Base-by-base conservation (phyloP, 2,113 vertebrate genomes). In the Ellobius talpinus region DNA sequence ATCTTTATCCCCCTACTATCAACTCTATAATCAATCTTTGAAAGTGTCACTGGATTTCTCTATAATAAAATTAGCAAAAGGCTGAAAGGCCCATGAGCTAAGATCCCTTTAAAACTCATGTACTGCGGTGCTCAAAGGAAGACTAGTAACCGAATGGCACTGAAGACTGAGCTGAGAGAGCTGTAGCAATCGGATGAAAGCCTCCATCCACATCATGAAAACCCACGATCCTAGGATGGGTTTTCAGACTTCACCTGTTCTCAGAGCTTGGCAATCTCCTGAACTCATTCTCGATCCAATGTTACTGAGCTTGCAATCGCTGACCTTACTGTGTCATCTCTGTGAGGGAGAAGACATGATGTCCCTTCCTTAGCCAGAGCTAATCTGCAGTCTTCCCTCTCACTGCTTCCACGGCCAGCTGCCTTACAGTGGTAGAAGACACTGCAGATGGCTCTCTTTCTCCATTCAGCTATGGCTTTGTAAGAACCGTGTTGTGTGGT, bases 11-110 rank as follows among this genome's bases (percentile, higher is more conserved):
- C 23, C 0, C 33, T 13, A 8, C 12, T 79, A 1, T 24, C 55
- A 89, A 93, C n/a, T 91, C 89, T 36, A 29, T 72, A 78, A 66
- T 17, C 39, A 31, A 17, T 68, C 58, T 76, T 61, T 52, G 42
- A 95, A 85, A 58, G 16, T 61, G 89, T 87, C 73, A 88, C 13
- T 88, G 84, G 29, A 52, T 90, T 95, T 90, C 52, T 89, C 26
- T 78, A 23, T 68, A 90, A 55, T 8, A 73, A 84, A 63, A 47
- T 36, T 96, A 26, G 84, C 33, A 70, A 73, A 93, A 31, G 93
- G 5, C 7, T 96, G 87, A 65, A 65, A 82, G 36, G 29, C 42
- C 42, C 36, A 77, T 58, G 26, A 76, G 7, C 26, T 45, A 91
- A 93, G 36, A 7, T 12, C 65, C 68, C 21, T 87, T 93, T 95